Base-by-base conservation (phyloP, 1,140 invertebrate genomes). In the Aphelinus certus region DNA sequence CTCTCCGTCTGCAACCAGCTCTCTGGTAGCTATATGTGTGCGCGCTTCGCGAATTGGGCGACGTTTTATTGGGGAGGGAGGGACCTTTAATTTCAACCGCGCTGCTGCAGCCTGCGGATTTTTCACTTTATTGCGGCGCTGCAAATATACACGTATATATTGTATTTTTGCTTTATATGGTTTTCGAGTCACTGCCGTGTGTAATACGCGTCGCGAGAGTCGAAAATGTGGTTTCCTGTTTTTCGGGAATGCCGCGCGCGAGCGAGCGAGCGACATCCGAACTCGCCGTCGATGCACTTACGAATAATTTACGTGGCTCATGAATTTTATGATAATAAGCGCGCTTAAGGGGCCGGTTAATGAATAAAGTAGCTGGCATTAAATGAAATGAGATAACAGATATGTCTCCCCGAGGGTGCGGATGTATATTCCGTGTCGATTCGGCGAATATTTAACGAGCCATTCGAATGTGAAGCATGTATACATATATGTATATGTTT, bases 41-140 rank as follows among this genome's bases (percentile, higher is more conserved):
- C 26, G 26, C 26, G 26, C 26, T 26, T 26, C 26, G 26, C 26
- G 26, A 26, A 26, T 57, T n/a, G 60, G 63, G 65, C 63, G 66
- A n/a, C 66, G 64, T 72, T 76, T 76, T 78, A 76, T 80, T 26
- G 81, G 81, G 79, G 77, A 82, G 26, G 26, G 26, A 26, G n/a
- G n/a, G 81, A 82, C 86, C 85, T 75, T 86, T 86, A 85, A 86
- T 86, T 86, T 85, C 83, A 85, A 84, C 83, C 26, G 26, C 26
- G 26, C 26, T 26, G 26, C 26, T 26, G 26, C 26, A 26, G 26
- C 10, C 4, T 58, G 47, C 10, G 47, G 48, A 5, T 51, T 6
- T 65, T 6, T 65, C 26, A 7, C 62, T 46, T 47, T 65, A 26
- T 26, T 26, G 26, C 71, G 62, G 67, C 26, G 47, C 66, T 68